These are phyloP conservation scores for Saccostrea cuccullata DNA, from an alignment of 1,140 invertebrate genomes.

Conservation along the genomic window DNA sequence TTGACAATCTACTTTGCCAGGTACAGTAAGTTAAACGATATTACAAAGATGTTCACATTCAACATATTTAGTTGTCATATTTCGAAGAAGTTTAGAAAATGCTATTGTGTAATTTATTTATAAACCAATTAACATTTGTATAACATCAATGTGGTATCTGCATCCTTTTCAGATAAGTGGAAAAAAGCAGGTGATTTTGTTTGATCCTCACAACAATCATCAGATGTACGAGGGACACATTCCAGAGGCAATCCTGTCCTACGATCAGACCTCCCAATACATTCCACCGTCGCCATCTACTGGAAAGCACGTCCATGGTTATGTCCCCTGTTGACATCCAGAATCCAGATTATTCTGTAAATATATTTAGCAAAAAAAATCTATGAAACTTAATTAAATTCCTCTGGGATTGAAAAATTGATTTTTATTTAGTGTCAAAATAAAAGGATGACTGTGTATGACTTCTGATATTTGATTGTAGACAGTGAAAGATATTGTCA, in stretches of 20 bases:
- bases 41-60: not conserved
- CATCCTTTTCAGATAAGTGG: conserved; percentile 71
- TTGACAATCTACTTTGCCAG: conserved; percentile 76
- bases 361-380: not conserved
- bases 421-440: too few relatives aligned
- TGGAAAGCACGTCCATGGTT: conserved; percentile 76
- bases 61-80: too few relatives aligned
- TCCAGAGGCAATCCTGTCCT: conserved; percentile 70
- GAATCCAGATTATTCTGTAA: conserved; percentile 72
- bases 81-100: too few relatives aligned
- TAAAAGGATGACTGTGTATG: too few relatives aligned
- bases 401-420: too few relatives aligned
- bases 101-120: not conserved
- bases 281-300: conserved; percentile 65
- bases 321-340: conserved; percentile 75
- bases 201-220: conserved; percentile 73
- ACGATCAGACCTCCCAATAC: conserved; percentile 56
- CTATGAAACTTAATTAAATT: too few relatives aligned
- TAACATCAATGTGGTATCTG: too few relatives aligned
- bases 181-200: conserved; percentile 72
- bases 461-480: too few relatives aligned
- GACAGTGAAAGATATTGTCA: too few relatives aligned
- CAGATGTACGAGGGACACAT: conserved; percentile 75
- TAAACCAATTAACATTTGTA: not conserved
- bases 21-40: conserved; percentile 56